Conservation (phyloP, 2,113 vertebrate species). For the Tylochromis polylepis region DNA sequence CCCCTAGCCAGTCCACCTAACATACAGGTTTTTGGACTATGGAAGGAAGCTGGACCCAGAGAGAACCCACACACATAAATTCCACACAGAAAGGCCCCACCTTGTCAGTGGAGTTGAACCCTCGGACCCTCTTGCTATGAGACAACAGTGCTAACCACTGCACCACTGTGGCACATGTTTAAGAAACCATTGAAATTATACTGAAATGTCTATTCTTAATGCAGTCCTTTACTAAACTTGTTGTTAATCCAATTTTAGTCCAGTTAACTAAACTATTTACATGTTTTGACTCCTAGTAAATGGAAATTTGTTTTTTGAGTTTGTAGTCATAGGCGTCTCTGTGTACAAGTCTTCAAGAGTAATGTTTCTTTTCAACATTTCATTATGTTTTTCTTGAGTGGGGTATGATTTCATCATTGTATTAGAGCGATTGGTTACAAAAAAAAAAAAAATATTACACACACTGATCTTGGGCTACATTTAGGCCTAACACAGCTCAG, state of each 20-base stretch:
- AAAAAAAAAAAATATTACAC: background rate
- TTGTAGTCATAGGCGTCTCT: fast-evolving
- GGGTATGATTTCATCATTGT: background rate
- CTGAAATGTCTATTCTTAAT: background rate
- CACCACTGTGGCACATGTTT: background rate
- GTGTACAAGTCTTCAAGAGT: background rate
- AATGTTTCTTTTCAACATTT: background rate
- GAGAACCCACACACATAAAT: background rate
- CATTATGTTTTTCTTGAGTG: background rate
- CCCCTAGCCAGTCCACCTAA: background rate
- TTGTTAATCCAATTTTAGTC: background rate
- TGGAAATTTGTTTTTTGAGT: background rate
- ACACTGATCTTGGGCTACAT: background rate
- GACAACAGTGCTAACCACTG: fast-evolving
- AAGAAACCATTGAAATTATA: background rate
- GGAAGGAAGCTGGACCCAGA: background rate
- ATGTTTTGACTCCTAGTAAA: background rate
- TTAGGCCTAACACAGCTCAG: background rate
- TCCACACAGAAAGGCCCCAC: background rate
- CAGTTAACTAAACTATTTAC: background rate
- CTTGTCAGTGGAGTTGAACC: background rate
- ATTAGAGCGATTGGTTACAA: background rate
- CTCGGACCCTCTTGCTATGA: background rate
- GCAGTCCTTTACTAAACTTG: background rate
- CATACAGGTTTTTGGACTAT: background rate